These are phyloP conservation scores for Pelobates cultripes DNA, from an alignment of 2,797 vertebrate genomes.

Conservation along the genomic window DNA sequence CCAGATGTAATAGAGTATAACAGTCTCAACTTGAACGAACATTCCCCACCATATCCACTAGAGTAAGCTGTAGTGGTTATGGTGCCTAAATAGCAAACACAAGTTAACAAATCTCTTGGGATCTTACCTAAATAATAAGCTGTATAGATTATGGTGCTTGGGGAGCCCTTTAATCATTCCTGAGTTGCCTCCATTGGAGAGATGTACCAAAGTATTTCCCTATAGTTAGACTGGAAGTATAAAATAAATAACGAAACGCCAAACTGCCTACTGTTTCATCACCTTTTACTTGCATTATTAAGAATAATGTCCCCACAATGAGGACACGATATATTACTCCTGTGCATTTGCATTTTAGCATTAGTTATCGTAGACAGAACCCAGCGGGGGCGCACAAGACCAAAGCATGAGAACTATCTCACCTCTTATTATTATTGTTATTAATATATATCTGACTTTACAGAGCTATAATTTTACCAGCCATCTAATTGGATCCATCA, in stretches of 20 bases:
- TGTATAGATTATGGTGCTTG: no score
- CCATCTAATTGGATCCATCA: no score
- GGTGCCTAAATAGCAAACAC: no score
- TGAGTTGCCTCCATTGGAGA: not conserved
- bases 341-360: not conserved
- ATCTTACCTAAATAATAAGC: no score
- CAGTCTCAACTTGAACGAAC: no score
- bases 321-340: not conserved
- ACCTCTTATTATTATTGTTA: no score
- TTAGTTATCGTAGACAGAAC: not conserved
- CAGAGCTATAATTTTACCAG: no score
- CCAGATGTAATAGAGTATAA: no score
- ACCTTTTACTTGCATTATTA: not conserved
- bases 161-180: not conserved
- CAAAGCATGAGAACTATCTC: not conserved
- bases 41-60: no score
- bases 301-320: not conserved
- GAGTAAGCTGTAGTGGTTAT: no score
- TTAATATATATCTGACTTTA: no score
- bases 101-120: no score
- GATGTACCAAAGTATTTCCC: not conserved
- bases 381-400: not conserved
- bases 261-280: not conserved
- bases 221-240: not conserved
- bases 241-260: not conserved